Conservation (phyloP, 1,140 invertebrate genomes). For the Tetragonula clypearis region DNA sequence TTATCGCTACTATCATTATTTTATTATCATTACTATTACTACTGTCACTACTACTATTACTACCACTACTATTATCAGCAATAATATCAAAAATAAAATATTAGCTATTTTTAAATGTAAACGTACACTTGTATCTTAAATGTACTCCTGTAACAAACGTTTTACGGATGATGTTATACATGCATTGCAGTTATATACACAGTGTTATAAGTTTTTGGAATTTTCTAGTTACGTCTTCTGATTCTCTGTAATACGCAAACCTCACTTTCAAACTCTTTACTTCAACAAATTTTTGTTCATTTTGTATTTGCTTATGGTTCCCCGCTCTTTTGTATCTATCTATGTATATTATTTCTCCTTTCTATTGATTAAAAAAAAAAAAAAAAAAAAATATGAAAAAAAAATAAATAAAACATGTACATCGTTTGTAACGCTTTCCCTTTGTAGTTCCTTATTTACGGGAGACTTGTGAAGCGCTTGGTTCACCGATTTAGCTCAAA, state of each 20-base stretch:
- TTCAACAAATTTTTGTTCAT: constrained; percentile 26
- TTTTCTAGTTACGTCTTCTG: constrained; percentile 56
- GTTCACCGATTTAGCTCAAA: neutral
- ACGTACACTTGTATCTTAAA: constrained; percentile 60
- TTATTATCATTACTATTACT: constrained; percentile 50
- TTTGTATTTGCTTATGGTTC: constrained; percentile 8
- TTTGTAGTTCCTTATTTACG: neutral
- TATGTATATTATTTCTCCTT: constrained; percentile 3
- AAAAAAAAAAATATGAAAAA: too few species aligned
- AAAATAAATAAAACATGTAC: neutral
- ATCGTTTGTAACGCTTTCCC: constrained; percentile 22
- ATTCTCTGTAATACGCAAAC: constrained; percentile 47
- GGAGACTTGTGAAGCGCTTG: neutral
- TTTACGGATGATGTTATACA: constrained; percentile 65
- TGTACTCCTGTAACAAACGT: constrained; percentile 70
- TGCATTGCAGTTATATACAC: constrained; percentile 29
- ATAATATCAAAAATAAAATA: constrained; percentile 49
- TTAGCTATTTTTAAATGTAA: constrained; percentile 61
- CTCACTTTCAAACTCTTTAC: constrained; percentile 29
- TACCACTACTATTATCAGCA: constrained; percentile 28
- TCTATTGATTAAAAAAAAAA: neutral
- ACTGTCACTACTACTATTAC: constrained; percentile 27
- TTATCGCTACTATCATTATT: fast-evolving
- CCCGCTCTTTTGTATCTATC: constrained; percentile 6
- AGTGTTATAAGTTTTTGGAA: constrained; percentile 40